Conservation (phyloP, 2,888 invertebrate genomes). For the Cyaniris semiargus region DNA sequence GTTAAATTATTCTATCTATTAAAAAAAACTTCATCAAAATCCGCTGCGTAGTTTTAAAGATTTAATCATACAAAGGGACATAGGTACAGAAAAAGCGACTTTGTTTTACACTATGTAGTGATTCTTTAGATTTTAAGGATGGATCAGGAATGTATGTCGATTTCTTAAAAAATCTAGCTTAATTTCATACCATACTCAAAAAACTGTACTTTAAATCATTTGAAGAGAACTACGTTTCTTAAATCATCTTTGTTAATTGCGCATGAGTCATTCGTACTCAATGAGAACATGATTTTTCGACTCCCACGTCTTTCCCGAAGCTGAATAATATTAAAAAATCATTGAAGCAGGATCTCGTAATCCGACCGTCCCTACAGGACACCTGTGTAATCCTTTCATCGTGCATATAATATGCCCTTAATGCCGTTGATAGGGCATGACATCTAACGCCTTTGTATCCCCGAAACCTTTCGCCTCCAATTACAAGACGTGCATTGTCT, state of each 20-base stretch:
- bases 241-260: background rate
- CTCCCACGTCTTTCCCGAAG: constrained; percentile 5
- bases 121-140: too few species aligned
- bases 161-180: too few species aligned
- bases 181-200: too few species aligned
- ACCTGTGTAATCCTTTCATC: constrained; percentile 80
- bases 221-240: background rate
- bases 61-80: too few species aligned
- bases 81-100: too few species aligned
- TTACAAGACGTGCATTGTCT: constrained; percentile 71
- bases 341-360: constrained; percentile 41
- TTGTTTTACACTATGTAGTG: too few species aligned
- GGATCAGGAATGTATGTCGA: too few species aligned
- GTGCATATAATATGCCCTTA: constrained; percentile 73
- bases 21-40: too few species aligned
- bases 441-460: constrained; percentile 73
- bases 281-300: background rate
- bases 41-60: too few species aligned
- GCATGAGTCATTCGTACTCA: background rate
- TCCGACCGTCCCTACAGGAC: constrained; percentile 54
- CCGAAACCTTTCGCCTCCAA: constrained; percentile 66
- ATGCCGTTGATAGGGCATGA: constrained; percentile 78
- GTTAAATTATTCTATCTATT: too few species aligned
- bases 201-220: too few species aligned
- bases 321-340: constrained; percentile 16